Evolutionary conservation across 2,113 vertebrate species (phyloP).

Genomic region (Stictonetta naevosa): DNA sequence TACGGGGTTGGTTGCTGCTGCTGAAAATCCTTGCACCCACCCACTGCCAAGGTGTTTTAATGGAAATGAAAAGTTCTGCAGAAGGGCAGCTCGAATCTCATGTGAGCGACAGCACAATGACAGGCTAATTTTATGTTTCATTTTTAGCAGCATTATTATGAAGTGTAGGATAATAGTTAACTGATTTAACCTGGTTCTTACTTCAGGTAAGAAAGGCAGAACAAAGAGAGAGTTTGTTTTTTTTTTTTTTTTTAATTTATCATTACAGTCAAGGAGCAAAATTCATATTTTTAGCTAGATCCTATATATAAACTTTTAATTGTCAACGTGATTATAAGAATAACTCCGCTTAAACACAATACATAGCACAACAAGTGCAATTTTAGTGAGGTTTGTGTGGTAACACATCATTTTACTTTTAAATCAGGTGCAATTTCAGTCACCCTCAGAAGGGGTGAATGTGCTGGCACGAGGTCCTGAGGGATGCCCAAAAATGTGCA

Average conservation of each 20-base stretch:
- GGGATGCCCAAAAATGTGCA: neutral
- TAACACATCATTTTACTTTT: neutral
- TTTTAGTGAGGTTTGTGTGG: neutral
- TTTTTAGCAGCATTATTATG: slow-evolving; percentile 70
- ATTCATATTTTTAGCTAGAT: neutral
- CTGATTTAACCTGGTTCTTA: slow-evolving; percentile 42
- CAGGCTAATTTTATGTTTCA: slow-evolving; percentile 65
- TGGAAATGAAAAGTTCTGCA: slow-evolving; percentile 41
- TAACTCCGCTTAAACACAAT: neutral
- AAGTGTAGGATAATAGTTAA: slow-evolving; percentile 59
- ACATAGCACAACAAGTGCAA: neutral
- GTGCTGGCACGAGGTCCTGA: neutral
- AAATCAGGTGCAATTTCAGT: neutral
- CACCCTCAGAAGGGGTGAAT: neutral
- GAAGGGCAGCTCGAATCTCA: slow-evolving; percentile 26
- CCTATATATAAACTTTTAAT: slow-evolving; percentile 3
- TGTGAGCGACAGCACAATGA: slow-evolving; percentile 45
- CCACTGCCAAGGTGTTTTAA: neutral
- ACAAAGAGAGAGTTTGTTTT: slow-evolving; percentile 10
- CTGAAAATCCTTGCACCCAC: neutral
- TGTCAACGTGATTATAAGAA: neutral
- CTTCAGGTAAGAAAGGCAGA: slow-evolving; percentile 28
- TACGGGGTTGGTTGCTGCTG: neutral
- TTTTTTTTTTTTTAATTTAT: neutral
- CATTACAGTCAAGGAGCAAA: neutral